Percentiles rank a stretch among this genome's conserved stretches.
Evolutionary conservation across 2,888 invertebrate species (phyloP).

Genomic region (Ernsta delagoae): DNA sequence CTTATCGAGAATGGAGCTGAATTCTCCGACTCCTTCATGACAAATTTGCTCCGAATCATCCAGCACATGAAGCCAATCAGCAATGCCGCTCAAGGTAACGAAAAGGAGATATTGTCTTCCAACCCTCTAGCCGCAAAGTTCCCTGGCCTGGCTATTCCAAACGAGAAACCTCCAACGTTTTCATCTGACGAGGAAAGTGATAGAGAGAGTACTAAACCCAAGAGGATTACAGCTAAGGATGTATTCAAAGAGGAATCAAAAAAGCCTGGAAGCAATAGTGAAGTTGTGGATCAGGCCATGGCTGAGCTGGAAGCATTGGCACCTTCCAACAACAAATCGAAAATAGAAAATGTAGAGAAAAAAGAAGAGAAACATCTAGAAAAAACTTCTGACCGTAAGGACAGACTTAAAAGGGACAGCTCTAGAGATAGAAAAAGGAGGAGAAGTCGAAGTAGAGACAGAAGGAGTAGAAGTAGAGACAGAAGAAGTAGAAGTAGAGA

Average conservation of each 20-base stretch:
- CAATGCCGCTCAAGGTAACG: conserved; percentile 53
- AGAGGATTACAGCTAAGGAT: conserved; percentile 71
- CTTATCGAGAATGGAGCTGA: conserved; percentile 97
- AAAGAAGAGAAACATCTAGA: conserved; percentile 55
- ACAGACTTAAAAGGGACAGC: conserved; percentile 54
- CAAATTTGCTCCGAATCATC: conserved; percentile 96
- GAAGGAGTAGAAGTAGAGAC: conserved; percentile 48
- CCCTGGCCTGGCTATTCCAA: conserved; percentile 92
- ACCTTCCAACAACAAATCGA: conserved; percentile 82
- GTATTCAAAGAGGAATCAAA: conserved; percentile 73
- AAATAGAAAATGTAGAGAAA: conserved; percentile 48
- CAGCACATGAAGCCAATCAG: conserved; percentile 94
- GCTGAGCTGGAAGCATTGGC: conserved; percentile 94
- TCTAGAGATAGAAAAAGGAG: conserved; percentile 56
- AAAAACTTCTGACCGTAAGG: conserved; percentile 57
- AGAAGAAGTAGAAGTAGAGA: conserved; percentile 48
- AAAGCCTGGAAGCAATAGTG: conserved; percentile 56
- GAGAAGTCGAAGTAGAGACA: conserved; percentile 53
- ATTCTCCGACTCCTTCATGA: conserved; percentile 97
- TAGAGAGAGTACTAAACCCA: conserved; percentile 60
- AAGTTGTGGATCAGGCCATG: conserved; percentile 92
- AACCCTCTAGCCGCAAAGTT: conserved; percentile 89
- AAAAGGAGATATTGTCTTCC: conserved; percentile 55
- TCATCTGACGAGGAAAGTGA: conserved; percentile 71
- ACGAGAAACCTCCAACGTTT: conserved; percentile 85